These are phyloP conservation scores for Ptychoptera contaminata DNA, from an alignment of 2,888 invertebrate species.

Conservation along the genomic window DNA sequence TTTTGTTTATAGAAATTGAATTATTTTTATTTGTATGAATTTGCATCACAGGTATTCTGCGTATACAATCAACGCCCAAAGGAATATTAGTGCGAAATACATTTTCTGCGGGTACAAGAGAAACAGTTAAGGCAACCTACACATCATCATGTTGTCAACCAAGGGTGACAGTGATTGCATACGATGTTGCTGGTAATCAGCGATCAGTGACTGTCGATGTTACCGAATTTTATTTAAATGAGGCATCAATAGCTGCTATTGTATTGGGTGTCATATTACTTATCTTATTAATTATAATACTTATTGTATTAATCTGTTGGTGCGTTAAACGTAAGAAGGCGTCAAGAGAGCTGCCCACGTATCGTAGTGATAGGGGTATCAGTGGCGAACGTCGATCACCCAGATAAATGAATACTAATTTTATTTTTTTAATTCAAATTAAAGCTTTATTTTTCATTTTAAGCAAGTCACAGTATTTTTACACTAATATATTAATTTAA, in stretches of 20 bases:
- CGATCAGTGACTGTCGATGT: slow-evolving; percentile 46
- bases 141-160: slow-evolving; percentile 58
- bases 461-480: neutral
- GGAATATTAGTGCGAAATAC: slow-evolving; percentile 45
- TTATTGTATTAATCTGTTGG: slow-evolving; percentile 41
- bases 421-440: neutral
- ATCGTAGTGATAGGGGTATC: slow-evolving; percentile 18
- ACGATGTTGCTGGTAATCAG: slow-evolving; percentile 51
- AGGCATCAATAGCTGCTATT: slow-evolving; percentile 49
- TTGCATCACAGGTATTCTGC: slow-evolving; percentile 43
- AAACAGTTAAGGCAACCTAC: slow-evolving; percentile 48
- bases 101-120: slow-evolving; percentile 51
- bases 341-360: slow-evolving; percentile 42
- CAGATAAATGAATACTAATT: neutral
- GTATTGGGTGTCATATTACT: slow-evolving; percentile 47
- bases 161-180: slow-evolving; percentile 46
- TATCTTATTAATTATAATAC: slow-evolving; percentile 41
- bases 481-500: neutral
- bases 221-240: slow-evolving; percentile 26
- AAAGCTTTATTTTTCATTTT: neutral
- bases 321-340: slow-evolving; percentile 41
- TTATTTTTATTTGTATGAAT: too few species aligned
- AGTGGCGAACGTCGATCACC: too few species aligned
- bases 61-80: slow-evolving; percentile 38
- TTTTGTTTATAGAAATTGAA: too few species aligned